phyloP scores from a whole-genome alignment of 2,888 invertebrate species.

The Neoitamus cyanurus region DNA sequence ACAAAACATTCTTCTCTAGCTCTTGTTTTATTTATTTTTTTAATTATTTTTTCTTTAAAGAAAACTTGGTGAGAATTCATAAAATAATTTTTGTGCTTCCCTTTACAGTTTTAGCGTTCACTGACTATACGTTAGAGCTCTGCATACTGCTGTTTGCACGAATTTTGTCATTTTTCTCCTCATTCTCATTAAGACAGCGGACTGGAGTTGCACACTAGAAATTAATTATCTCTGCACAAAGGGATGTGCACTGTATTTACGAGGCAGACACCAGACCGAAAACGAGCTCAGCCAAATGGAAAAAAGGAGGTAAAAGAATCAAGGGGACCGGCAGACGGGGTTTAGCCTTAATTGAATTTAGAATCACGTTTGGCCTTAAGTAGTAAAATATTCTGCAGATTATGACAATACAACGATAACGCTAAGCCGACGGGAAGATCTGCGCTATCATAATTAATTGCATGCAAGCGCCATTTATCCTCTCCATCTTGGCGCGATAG shows the following conservation, averaged over 20 bases:
- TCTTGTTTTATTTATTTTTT: neutral
- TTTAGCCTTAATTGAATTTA: constrained; percentile 25
- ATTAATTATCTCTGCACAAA: constrained; percentile 45
- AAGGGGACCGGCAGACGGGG: neutral
- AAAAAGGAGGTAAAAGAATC: neutral
- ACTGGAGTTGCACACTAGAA: constrained; percentile 33
- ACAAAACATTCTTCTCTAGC: neutral
- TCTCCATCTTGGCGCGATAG: neutral
- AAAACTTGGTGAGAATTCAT: neutral
- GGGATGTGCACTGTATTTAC: constrained; percentile 31
- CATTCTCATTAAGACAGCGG: constrained; percentile 24
- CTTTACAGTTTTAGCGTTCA: neutral
- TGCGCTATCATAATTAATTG: constrained; percentile 13
- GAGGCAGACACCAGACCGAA: constrained; percentile 21
- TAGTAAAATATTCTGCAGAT: constrained; percentile 12
- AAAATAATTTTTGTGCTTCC: constrained; percentile 21
- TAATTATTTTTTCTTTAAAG: neutral
- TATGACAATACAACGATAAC: constrained; percentile 4
- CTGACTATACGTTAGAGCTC: neutral
- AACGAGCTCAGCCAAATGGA: neutral
- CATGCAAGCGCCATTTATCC: neutral
- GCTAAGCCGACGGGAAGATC: neutral
- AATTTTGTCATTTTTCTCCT: constrained; percentile 26
- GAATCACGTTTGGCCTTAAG: constrained; percentile 7
- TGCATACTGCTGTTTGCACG: neutral